Base-by-base conservation (phyloP, 2,113 vertebrate genomes). In the Stigmatopora nigra region DNA sequence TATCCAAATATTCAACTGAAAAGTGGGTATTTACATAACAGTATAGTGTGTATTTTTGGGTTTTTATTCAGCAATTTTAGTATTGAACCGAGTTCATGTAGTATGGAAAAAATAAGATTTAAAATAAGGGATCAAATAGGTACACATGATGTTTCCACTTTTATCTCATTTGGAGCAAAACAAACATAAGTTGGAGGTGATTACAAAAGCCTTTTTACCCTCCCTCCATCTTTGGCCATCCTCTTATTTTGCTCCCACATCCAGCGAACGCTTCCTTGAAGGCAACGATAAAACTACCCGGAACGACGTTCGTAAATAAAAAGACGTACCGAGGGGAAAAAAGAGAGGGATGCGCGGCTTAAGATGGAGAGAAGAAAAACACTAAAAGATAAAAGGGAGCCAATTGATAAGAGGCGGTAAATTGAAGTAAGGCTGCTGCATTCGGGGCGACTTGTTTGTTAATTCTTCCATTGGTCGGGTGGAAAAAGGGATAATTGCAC, bases 251-350 rank as follows among this genome's bases (percentile, higher is more conserved):
- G 79, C 22, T 51, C 41, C 10, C 7, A 66, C 66, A 61, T 71
- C 73, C 74, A 65, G 58, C 12, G 12, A 65, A 59, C 12, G 12
- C 19, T 22, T 63, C 65, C 53, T 68, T 68, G 63, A 76, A 61
- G 74, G 76, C 67, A 75, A 69, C 69, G 2, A 77, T 82, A 80
- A 82, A 81, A 49, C 70, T 77, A 81, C 75, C 61, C 19, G 70
- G 65, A 78, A 80, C 45, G 63, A 76, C 69, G 76, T 71, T 64
- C 41, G 64, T 75, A 70, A 78, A 82, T 82, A 82, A 80, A 78
- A 72, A 15, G 53, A 12, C 7, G 76, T 70, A 73, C 57, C 61
- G 68, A 35, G 22, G 59, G 59, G 58, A 65, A 68, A 46, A 19
- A 59, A 61, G 57, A 69, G 65, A 69, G 63, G 47, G 48, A 58